Evolutionary conservation across 2,113 vertebrate genomes (phyloP).

Genomic region (Archocentrus centrarchus): DNA sequence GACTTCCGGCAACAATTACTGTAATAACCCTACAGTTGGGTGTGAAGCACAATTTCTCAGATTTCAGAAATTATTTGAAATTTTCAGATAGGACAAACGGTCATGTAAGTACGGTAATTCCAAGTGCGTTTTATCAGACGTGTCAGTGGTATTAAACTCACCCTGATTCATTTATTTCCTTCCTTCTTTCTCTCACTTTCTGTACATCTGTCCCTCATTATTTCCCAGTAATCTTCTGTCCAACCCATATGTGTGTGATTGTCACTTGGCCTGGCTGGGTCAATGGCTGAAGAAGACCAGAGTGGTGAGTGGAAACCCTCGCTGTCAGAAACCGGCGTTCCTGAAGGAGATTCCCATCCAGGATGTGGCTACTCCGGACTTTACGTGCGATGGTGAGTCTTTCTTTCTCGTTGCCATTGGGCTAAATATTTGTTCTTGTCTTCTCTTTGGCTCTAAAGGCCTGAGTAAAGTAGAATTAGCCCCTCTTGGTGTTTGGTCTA

Average conservation of each 20-base stretch:
- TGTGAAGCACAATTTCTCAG: too few relatives aligned
- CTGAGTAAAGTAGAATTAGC: not conserved
- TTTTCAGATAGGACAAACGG: too few relatives aligned
- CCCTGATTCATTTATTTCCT: not conserved
- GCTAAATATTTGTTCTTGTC: not conserved
- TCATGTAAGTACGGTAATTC: too few relatives aligned
- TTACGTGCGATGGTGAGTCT: constrained; percentile 92
- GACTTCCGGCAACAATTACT: too few relatives aligned
- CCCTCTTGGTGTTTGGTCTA: not conserved
- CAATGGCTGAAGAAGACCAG: constrained; percentile 95
- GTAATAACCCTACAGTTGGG: too few relatives aligned
- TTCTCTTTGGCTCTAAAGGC: not conserved
- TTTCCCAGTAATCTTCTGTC: constrained; percentile 92
- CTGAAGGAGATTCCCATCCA: constrained; percentile 99
- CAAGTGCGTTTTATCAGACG: too few relatives aligned
- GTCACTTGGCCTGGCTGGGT: constrained; percentile 96
- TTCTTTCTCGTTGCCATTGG: not conserved
- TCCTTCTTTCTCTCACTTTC: not conserved
- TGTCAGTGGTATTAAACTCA: not conserved
- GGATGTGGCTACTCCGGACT: constrained; percentile 95
- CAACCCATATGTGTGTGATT: constrained; percentile 97
- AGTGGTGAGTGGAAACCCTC: constrained; percentile 96
- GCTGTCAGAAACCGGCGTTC: constrained; percentile 96
- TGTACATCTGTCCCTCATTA: not conserved
- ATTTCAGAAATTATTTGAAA: too few relatives aligned